A percentile compares a stretch with the other conserved stretches of the same genome.
These are phyloP conservation scores for Chaetura pelagica DNA, from an alignment of 2,113 vertebrate genomes.

Conservation along the genomic window DNA sequence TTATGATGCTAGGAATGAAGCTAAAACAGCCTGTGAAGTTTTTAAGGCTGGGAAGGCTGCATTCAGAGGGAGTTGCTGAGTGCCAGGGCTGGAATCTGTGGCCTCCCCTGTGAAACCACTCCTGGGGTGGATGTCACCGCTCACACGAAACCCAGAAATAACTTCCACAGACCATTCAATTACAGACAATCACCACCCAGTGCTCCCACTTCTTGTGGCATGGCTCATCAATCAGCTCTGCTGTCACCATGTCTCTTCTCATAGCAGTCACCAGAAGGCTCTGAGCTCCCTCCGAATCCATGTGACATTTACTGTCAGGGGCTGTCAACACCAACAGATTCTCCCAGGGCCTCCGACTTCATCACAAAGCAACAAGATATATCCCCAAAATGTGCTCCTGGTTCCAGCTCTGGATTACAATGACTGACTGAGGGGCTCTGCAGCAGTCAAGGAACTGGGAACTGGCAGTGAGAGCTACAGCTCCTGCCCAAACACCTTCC, in stretches of 20 bases:
- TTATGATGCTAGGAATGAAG: not conserved
- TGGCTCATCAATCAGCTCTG: slow-evolving; percentile 65
- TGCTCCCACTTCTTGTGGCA: slow-evolving; percentile 36
- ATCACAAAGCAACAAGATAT: slow-evolving; percentile 44
- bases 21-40: not conserved
- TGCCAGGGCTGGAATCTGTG: not conserved
- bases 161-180: slow-evolving; percentile 25
- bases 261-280: slow-evolving; percentile 66
- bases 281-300: slow-evolving; percentile 40
- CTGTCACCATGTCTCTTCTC: slow-evolving; percentile 66
- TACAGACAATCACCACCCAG: slow-evolving; percentile 32
- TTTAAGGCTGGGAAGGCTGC: not conserved
- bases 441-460: not conserved
- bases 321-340: slow-evolving; percentile 69
- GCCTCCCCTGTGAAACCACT: not conserved
- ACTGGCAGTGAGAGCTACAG: not conserved
- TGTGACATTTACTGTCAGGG: slow-evolving; percentile 71
- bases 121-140: not conserved
- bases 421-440: slow-evolving; percentile 21
- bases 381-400: not conserved
- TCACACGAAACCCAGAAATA: slow-evolving; percentile 41
- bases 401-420: slow-evolving; percentile 29
- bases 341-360: slow-evolving; percentile 55
- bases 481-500: not conserved
- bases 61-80: not conserved